Conservation (phyloP, 2,888 invertebrate genomes). For the Physocephala rufipes region DNA sequence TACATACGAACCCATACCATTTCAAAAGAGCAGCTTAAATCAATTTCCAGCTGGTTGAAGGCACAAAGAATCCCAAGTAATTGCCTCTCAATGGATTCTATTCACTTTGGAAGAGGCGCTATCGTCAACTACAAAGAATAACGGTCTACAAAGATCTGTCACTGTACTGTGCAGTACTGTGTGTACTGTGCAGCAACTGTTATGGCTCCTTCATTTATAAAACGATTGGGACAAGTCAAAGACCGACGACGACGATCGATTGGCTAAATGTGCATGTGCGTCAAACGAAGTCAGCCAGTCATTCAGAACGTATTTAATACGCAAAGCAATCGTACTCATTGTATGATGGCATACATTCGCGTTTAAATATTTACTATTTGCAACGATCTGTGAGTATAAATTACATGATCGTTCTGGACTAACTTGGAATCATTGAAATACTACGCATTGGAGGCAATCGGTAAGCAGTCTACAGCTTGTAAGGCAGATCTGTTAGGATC, state of each 20-base stretch:
- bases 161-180: background rate
- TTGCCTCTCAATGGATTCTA: conserved; percentile 18
- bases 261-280: conserved; percentile 1
- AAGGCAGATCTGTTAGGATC: conserved; percentile 1
- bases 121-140: conserved; percentile 1
- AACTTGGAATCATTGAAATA: conserved; percentile 1
- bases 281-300: background rate
- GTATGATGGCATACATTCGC: conserved; percentile 1
- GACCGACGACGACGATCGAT: too few species aligned
- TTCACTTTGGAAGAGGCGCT: conserved; percentile 19
- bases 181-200: conserved; percentile 22
- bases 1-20: background rate
- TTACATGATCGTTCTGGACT: conserved; percentile 14
- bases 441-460: background rate
- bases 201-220: conserved; percentile 9
- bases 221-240: background rate
- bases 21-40: background rate
- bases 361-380: background rate
- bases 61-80: background rate
- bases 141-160: background rate
- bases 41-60: conserved; percentile 15
- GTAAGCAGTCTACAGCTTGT: conserved; percentile 2
- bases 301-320: background rate
- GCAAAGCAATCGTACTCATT: background rate
- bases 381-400: conserved; percentile 12